A percentile compares a stretch with the other conserved stretches of the same genome.
Evolutionary conservation across 2,113 vertebrate species (phyloP).

Genomic region (Campylomormyrus tamandua): DNA sequence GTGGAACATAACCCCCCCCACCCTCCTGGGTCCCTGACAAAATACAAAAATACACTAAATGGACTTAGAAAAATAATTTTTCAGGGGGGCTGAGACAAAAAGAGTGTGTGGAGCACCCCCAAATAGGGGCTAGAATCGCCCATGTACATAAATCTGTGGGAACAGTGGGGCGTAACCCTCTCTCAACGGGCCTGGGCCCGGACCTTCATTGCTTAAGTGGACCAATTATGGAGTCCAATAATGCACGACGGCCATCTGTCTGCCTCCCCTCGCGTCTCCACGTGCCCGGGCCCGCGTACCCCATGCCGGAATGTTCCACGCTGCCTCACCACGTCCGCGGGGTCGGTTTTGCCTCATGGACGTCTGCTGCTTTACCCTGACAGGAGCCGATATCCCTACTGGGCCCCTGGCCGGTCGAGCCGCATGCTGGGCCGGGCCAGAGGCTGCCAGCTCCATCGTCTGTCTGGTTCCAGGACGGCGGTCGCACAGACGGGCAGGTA

Average conservation of each 20-base stretch:
- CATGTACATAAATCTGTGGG: not conserved
- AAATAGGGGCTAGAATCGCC: not conserved
- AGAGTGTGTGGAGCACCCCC: not conserved
- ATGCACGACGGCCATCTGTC: not conserved
- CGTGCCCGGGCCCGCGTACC: not conserved
- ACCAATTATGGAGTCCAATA: not conserved
- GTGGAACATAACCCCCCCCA: not conserved
- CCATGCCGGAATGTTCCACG: not conserved
- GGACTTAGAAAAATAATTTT: not conserved
- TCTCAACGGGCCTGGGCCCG: not conserved
- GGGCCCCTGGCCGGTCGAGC: not conserved
- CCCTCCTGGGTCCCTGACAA: no score
- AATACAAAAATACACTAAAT: not conserved
- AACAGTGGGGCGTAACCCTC: not conserved
- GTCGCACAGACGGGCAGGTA: not conserved
- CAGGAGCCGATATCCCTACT: not conserved
- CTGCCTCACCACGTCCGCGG: not conserved
- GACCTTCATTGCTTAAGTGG: not conserved
- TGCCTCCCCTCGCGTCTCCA: not conserved
- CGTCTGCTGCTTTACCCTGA: not conserved
- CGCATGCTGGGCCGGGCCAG: not conserved
- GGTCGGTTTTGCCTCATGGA: not conserved
- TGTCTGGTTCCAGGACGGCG: not conserved
- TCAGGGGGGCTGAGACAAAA: not conserved
- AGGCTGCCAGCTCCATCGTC: not conserved